Base-by-base conservation (phyloP, 2,113 vertebrate genomes). In the Centrocercus urophasianus region DNA sequence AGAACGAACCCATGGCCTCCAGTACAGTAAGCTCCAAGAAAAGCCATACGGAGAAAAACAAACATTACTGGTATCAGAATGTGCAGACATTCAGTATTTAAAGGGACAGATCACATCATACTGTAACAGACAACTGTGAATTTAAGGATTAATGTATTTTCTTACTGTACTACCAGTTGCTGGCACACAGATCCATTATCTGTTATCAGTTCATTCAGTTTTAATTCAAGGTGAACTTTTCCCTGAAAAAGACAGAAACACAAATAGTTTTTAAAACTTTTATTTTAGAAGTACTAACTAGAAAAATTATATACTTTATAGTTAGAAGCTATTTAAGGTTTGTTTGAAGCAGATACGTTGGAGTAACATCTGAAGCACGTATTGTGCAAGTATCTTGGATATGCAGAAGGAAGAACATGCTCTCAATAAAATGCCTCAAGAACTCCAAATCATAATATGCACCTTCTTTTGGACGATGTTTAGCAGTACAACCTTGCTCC, bases 161-260 rank as follows among this genome's bases (percentile, higher is more conserved):
- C 98, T 99, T 98, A 99, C 99, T 98, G 98, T 97, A 99, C 99
- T 96, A 98, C 97, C 96, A 99, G 98, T 47, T 99, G 98, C 83
- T 99, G 99, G 97, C 98, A 98, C 61, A 98, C 97, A 57, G 98
- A 98, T 97, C 99, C 99, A 75, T 98, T 99, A 88, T 99, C 99
- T 94, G 99, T 99, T 97, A 99, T 99, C 97, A 99, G 97, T 96
- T 99, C 99, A 91, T 99, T 99, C 97, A 99, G 94, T 93, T 98
- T 98, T 98, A 99, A 98, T 97, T 99, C 99, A 92, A 99, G 98
- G 93, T 99, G 99, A 98, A 99, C 99, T 97, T 99, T 99, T 79
- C 99, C 99, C 99, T 99, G 97, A 60, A 80, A 92, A 57, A 74
- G 91, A 80, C 93, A 92, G 92, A 84, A 50, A 95, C 4, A 95